phyloP scores from a whole-genome alignment of 2,888 invertebrate genomes.

The Ophion slaviceki region DNA sequence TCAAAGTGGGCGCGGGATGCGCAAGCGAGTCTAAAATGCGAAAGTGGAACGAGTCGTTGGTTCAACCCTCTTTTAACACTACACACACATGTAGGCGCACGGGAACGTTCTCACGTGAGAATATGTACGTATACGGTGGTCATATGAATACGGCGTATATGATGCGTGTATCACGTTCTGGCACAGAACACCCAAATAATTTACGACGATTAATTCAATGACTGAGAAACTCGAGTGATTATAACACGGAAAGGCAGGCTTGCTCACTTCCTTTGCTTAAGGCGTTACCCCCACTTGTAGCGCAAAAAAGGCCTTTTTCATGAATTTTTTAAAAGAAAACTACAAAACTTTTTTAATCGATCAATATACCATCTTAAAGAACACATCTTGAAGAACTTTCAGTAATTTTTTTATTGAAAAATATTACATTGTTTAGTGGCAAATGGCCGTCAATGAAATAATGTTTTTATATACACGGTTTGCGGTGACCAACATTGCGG shows the following conservation, averaged over 20 bases:
- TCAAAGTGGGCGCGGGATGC: conserved; percentile 77
- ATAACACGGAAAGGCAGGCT: background rate
- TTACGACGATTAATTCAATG: conserved; percentile 29
- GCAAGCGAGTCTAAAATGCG: conserved; percentile 63
- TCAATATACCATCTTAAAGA: no score
- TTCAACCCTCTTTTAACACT: conserved; percentile 51
- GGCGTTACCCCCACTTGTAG: no score
- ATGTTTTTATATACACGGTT: no score
- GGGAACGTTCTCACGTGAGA: background rate
- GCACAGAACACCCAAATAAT: background rate
- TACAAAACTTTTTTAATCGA: no score
- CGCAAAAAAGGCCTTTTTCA: no score
- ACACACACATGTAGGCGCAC: background rate
- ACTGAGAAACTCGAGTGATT: conserved; percentile 32
- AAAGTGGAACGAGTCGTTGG: conserved; percentile 69
- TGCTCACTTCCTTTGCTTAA: no score
- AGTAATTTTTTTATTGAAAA: no score
- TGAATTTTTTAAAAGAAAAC: no score
- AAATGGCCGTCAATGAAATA: no score
- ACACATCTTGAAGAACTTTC: no score
- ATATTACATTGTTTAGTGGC: no score
- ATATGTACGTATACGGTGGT: background rate
- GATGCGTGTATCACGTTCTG: conserved; percentile 18
- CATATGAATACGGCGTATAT: background rate
- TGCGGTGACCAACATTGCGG: no score